Evolutionary conservation across 2,113 vertebrate species (phyloP).

Genomic region (Etheostoma cragini): DNA sequence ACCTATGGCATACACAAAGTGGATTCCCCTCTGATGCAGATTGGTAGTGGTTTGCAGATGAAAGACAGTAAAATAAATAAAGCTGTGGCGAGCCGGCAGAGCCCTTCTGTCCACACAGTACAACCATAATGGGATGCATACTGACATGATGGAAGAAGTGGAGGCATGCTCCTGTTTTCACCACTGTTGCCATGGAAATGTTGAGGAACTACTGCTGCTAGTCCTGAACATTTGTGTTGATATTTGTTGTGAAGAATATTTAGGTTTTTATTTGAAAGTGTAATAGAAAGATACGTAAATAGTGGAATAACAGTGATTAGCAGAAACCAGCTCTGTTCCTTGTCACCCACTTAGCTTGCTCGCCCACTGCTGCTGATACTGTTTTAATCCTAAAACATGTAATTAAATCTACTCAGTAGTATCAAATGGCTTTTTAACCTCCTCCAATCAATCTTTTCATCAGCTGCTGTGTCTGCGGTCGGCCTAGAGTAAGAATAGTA

Average conservation of each 20-base stretch:
- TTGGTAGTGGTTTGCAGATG: slow-evolving; percentile 82
- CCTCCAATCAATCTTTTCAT: slow-evolving; percentile 79
- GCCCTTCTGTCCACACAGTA: slow-evolving; percentile 73
- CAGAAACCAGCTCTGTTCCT: slow-evolving; percentile 60
- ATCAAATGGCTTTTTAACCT: slow-evolving; percentile 78
- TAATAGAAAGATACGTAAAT: slow-evolving; percentile 31
- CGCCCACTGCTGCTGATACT: slow-evolving; percentile 47
- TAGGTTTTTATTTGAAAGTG: slow-evolving; percentile 14
- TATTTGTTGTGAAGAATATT: slow-evolving; percentile 44
- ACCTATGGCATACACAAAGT: slow-evolving; percentile 80
- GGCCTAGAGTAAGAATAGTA: slow-evolving; percentile 75
- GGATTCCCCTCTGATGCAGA: slow-evolving; percentile 79
- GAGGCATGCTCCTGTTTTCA: slow-evolving; percentile 70
- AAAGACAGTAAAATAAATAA: slow-evolving; percentile 85
- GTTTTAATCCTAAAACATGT: slow-evolving; percentile 68
- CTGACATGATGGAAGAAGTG: slow-evolving; percentile 61
- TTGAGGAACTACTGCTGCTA: slow-evolving; percentile 51
- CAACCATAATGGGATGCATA: slow-evolving; percentile 80
- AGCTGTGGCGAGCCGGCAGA: slow-evolving; percentile 74
- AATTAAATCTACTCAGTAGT: slow-evolving; percentile 69
- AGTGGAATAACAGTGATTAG: slow-evolving; percentile 51
- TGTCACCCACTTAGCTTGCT: slow-evolving; percentile 39
- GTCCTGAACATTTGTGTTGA: slow-evolving; percentile 22
- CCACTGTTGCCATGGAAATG: slow-evolving; percentile 55
- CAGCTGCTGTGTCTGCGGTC: slow-evolving; percentile 68